A percentile compares a stretch with the other conserved stretches of the same genome.
These are phyloP conservation scores for Phasia obesa DNA, from an alignment of 2,888 invertebrate genomes.

Conservation along the genomic window DNA sequence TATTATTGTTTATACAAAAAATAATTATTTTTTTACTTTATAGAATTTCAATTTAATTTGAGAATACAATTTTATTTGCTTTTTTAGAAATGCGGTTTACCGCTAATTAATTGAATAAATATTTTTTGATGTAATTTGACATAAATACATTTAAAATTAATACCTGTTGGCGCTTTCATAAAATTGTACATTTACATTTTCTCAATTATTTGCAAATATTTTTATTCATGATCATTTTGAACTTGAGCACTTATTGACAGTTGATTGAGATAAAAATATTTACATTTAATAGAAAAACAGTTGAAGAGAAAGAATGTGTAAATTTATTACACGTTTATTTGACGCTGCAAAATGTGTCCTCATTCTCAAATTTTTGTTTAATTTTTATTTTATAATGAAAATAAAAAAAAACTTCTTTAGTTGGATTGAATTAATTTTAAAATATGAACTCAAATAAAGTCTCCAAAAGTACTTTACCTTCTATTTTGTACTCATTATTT, in stretches of 20 bases:
- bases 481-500: too few species aligned
- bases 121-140: slow-evolving; percentile 60
- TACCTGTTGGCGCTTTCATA: slow-evolving; percentile 39
- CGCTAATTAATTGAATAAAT: slow-evolving; percentile 77
- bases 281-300: background rate
- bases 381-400: background rate
- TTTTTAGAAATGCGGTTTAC: slow-evolving; percentile 78
- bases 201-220: background rate
- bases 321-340: background rate
- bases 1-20: background rate
- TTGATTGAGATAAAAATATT: background rate
- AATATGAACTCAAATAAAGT: too few species aligned
- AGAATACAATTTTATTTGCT: slow-evolving; percentile 59
- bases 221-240: slow-evolving; percentile 7
- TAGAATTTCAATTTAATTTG: slow-evolving; percentile 53
- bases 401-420: too few species aligned
- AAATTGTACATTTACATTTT: slow-evolving; percentile 5
- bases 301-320: background rate
- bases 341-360: background rate
- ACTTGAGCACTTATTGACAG: slow-evolving; percentile 1
- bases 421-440: too few species aligned
- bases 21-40: slow-evolving; percentile 1
- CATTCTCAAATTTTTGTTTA: background rate
- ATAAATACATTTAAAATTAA: slow-evolving; percentile 58
- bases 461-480: too few species aligned